Evolutionary conservation across 2,113 vertebrate genomes (phyloP).

Genomic region (Protobothrops flavoviridis): DNA sequence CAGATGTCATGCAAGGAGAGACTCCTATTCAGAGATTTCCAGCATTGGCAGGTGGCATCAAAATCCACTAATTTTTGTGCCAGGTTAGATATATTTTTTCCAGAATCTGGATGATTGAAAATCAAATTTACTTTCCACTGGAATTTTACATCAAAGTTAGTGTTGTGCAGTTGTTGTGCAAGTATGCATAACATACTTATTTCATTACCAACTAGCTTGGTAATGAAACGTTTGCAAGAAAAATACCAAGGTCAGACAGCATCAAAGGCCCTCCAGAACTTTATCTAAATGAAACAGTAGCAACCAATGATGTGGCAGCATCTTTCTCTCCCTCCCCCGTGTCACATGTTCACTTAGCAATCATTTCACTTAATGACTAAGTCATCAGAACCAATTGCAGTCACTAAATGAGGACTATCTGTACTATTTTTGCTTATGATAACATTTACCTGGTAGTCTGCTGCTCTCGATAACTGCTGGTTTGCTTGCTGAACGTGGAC

Average conservation of each 20-base stretch:
- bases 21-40: background rate
- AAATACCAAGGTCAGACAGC: background rate
- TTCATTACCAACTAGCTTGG: background rate
- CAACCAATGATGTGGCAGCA: background rate
- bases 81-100: background rate
- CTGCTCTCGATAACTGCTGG: conserved; percentile 87
- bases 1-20: background rate
- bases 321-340: background rate
- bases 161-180: background rate
- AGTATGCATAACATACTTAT: background rate
- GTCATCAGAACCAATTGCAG: background rate
- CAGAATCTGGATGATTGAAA: background rate
- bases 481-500: conserved; percentile 84
- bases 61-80: background rate
- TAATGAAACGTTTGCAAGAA: background rate
- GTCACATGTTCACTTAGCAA: background rate
- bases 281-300: background rate
- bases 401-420: background rate
- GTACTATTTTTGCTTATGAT: background rate
- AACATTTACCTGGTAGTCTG: conserved; percentile 86
- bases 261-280: background rate
- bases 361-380: background rate
- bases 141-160: background rate
- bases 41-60: background rate
- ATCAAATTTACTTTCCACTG: background rate